Percentiles rank a stretch among this genome's conserved stretches.
Evolutionary conservation across 2,888 invertebrate species (phyloP).

Genomic region (Pterostichus niger): DNA sequence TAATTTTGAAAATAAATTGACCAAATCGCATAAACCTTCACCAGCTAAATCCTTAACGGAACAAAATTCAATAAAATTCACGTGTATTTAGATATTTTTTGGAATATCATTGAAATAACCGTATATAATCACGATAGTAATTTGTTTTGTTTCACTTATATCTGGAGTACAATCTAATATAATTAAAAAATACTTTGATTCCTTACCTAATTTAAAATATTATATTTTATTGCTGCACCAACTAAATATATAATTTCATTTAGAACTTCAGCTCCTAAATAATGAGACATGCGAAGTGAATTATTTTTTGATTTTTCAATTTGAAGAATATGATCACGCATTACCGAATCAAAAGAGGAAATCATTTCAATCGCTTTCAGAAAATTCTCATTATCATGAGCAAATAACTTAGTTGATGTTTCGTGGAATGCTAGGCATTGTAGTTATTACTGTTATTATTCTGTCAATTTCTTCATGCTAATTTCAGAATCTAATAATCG

Average conservation of each 20-base stretch:
- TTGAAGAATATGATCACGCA: slow-evolving; percentile 52
- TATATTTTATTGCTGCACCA: slow-evolving; percentile 11
- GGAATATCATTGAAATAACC: slow-evolving; percentile 8
- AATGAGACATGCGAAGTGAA: slow-evolving; percentile 44
- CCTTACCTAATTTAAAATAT: neutral
- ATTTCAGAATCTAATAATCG: too few relatives aligned
- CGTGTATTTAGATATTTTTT: slow-evolving; percentile 14
- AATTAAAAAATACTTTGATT: slow-evolving; percentile 26
- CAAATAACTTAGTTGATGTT: neutral
- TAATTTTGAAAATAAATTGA: slow-evolving; percentile 15
- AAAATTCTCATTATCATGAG: slow-evolving; percentile 52
- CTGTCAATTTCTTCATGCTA: slow-evolving; percentile 32
- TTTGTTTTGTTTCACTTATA: slow-evolving; percentile 60
- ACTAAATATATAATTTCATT: slow-evolving; percentile 62
- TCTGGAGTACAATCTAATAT: too few relatives aligned
- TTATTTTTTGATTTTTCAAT: slow-evolving; percentile 11
- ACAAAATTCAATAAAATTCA: too few relatives aligned
- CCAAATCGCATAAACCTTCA: slow-evolving; percentile 26
- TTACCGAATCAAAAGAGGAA: slow-evolving; percentile 55
- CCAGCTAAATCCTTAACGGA: too few relatives aligned
- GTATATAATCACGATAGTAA: slow-evolving; percentile 63
- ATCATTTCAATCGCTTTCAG: slow-evolving; percentile 48
- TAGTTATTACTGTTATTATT: slow-evolving; percentile 26
- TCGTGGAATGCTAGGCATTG: slow-evolving; percentile 38
- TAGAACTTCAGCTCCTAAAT: slow-evolving; percentile 40